Percentiles rank a stretch among this genome's conserved stretches.
Conservation (phyloP, 2,888 invertebrate genomes). For the Mythimna impura region DNA sequence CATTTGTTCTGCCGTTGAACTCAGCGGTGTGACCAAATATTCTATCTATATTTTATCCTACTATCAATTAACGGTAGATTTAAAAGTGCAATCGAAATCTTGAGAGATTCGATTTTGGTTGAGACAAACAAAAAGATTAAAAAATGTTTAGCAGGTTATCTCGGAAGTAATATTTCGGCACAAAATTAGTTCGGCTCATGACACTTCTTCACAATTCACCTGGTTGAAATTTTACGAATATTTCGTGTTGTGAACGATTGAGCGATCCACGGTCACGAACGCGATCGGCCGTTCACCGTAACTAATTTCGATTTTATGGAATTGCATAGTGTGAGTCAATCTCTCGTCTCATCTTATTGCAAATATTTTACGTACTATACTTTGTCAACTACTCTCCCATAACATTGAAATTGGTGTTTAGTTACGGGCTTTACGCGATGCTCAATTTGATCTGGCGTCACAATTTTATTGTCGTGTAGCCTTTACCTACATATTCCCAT, state of each 20-base stretch:
- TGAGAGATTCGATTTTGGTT: too few relatives aligned
- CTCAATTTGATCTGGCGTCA: background rate
- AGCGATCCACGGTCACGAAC: slow-evolving; percentile 78
- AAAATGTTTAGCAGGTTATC: slow-evolving; percentile 14
- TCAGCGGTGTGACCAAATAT: slow-evolving; percentile 19
- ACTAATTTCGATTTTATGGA: slow-evolving; percentile 77
- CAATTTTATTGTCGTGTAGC: background rate
- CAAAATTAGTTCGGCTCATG: slow-evolving; percentile 38
- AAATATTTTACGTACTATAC: slow-evolving; percentile 47
- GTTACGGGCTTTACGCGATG: slow-evolving; percentile 23
- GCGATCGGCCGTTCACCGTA: slow-evolving; percentile 82
- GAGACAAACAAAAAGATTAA: background rate
- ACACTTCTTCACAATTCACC: slow-evolving; percentile 43
- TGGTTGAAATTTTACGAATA: slow-evolving; percentile 38
- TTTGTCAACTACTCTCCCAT: slow-evolving; percentile 61
- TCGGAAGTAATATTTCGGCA: slow-evolving; percentile 30
- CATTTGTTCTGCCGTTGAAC: slow-evolving; percentile 23
- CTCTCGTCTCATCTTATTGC: slow-evolving; percentile 60
- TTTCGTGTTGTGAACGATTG: slow-evolving; percentile 57
- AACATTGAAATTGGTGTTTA: slow-evolving; percentile 27
- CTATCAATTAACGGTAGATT: slow-evolving; percentile 12
- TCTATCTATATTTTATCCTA: slow-evolving; percentile 10
- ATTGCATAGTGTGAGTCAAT: slow-evolving; percentile 71
- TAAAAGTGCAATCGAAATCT: slow-evolving; percentile 25
- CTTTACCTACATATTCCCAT: slow-evolving; percentile 6